Percentiles rank a stretch among this genome's conserved stretches.
phyloP scores from a whole-genome alignment of 2,888 invertebrate species.

The Serripes groenlandicus region DNA sequence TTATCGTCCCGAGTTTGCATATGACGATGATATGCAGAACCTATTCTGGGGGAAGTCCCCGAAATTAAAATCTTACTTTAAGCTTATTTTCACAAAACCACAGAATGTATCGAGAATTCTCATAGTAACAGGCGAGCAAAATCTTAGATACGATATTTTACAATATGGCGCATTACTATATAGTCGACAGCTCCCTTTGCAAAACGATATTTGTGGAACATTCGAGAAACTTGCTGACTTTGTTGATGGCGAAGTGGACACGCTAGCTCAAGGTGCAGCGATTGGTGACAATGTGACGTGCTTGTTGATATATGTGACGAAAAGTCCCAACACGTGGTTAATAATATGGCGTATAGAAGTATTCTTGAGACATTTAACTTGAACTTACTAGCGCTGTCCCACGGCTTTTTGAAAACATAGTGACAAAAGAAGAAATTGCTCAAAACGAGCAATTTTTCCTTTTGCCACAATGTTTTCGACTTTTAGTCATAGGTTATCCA shows the following conservation, averaged over 20 bases:
- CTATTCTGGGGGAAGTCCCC: slow-evolving; percentile 69
- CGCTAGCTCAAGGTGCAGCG: slow-evolving; percentile 45
- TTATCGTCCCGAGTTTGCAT: slow-evolving; percentile 82
- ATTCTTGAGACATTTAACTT: slow-evolving; percentile 5
- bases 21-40: slow-evolving; percentile 57
- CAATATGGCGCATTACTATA: not conserved
- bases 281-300: slow-evolving; percentile 37
- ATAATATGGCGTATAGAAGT: slow-evolving; percentile 43
- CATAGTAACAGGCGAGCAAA: slow-evolving; percentile 65
- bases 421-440: slow-evolving; percentile 5
- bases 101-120: slow-evolving; percentile 66
- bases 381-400: too few relatives aligned
- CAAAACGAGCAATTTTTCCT: not conserved
- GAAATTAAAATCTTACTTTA: slow-evolving; percentile 51
- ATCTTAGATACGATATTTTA: slow-evolving; percentile 18
- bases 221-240: slow-evolving; percentile 21
- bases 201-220: not conserved
- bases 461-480: not conserved
- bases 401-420: too few relatives aligned
- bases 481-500: too few relatives aligned
- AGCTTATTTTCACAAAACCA: slow-evolving; percentile 62
- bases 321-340: slow-evolving; percentile 27
- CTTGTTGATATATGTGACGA: slow-evolving; percentile 25
- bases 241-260: slow-evolving; percentile 61
- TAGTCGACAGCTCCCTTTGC: not conserved